Base-by-base conservation (phyloP, 2,888 invertebrate genomes). In the Polydrusus cervinus region DNA sequence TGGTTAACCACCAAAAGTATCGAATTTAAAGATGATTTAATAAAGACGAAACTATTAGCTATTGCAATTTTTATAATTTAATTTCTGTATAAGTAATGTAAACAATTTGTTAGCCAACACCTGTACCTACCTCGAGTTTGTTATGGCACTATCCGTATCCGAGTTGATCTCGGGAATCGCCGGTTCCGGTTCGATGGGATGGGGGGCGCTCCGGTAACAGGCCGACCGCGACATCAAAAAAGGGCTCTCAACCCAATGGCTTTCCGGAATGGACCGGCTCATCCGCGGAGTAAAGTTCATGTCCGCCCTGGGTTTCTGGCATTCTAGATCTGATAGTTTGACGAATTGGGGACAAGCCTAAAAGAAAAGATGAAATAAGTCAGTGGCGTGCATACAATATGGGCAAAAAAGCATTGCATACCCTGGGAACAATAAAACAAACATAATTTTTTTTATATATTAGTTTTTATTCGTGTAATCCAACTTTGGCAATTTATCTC, bases 261-360 rank as follows among this genome's bases (percentile, higher is more conserved):
- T 91, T 81, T 93, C 92, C 11, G 93, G 92, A 79, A 93, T 93
- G 51, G 92, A 93, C 76, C 90, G 89, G 60, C 92, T 92, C 92
- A 93, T 92, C 49, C 92, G 88, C 51, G 89, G 88, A 18, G 89
- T 86, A 53, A 86, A 82, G 76, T 83, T 83, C 47, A 89, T 81
- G 30, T 90, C 90, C 60, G 89, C 86, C 69, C 90, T 90, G 45
- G 87, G 87, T 8, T 89, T 88, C 6, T 90, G 90, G 81, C 93
- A 93, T 84, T 95, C 94, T 85, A 95, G 89, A 84, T 95, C 95
- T 0, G 95, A 95, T 8, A 95, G 87, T 82, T 92, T 92, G 0
- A 95, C 95, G 83, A 94, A 87, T 79, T 87, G 84, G 13, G 80
- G 83, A 62, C 81, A 81, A 71, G 80, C 78, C 83, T 82, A 78